Base-by-base conservation (phyloP, 2,888 invertebrate genomes). In the Sinotaia quadrata region DNA sequence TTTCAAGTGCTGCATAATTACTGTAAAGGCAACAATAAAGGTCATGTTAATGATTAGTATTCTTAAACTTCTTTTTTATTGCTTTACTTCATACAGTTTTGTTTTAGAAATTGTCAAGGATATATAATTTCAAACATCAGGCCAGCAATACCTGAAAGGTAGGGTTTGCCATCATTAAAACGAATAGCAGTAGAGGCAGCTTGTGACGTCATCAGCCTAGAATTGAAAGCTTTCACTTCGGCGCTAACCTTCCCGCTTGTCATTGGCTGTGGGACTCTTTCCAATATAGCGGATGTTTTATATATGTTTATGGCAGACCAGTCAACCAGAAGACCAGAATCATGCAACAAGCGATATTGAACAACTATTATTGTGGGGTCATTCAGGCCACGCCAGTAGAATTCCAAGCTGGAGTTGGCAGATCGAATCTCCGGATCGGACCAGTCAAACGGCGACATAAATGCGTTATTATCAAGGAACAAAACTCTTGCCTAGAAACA, bases 141-240 rank as follows among this genome's bases (percentile, higher is more conserved):
- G n/a, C n/a, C n/a, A n/a, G n/a, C n/a, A n/a, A n/a, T 33, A 59
- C 59, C 59, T 59, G 59, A 41, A 15, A 41, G 41, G 1, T 1
- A 18, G 8, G 59, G 59, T 27, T 8, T 41, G 18, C 34, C 18
- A n/a, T 59, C 59, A 29, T 59, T 44, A 37, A 59, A 29, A 3
- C 7, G 10, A 31, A 41, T 44, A 8, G 59, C 31, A 27, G 24
- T 29, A 41, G 59, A 59, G 15, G 36, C 5, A 4, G 21, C 29
- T 8, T 59, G 27, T 41, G 59, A 59, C 41, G 41, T 59, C 59
- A 59, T 41, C n/a, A 29, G n/a, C n/a, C n/a, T n/a, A n/a, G n/a
- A n/a, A n/a, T n/a, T n/a, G n/a, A n/a, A n/a, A n/a, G n/a, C n/a
- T 24, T 24, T 24, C 15, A 59, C 18, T n/a, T 59, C 29, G 4